phyloP scores from a whole-genome alignment of 2,113 vertebrate genomes.

The Erythrocercus mccallii region DNA sequence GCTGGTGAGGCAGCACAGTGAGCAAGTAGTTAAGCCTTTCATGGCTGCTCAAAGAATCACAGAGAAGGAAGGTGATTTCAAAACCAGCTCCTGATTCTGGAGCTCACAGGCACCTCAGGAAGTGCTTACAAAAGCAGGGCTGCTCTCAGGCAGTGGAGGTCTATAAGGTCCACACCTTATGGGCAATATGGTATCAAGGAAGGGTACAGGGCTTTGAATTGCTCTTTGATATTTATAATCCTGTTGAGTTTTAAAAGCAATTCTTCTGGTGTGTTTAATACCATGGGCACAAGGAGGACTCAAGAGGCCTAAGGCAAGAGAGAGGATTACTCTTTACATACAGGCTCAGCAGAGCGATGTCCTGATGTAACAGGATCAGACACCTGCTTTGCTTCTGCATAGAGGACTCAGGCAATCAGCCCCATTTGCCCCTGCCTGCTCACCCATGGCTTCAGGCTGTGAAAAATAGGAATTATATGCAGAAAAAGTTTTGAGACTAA shows the following conservation, averaged over 20 bases:
- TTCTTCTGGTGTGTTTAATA: neutral
- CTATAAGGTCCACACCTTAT: neutral
- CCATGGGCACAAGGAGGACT: neutral
- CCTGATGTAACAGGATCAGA: conserved; percentile 7
- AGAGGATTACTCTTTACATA: neutral
- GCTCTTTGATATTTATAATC: neutral
- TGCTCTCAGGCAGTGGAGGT: rapidly evolving
- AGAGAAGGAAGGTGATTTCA: neutral
- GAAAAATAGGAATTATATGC: neutral
- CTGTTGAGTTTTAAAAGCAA: neutral
- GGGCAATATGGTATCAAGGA: neutral
- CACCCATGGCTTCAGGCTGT: neutral
- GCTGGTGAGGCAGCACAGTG: neutral
- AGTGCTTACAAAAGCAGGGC: neutral
- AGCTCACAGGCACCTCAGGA: neutral
- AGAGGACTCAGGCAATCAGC: neutral
- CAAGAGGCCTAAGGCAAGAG: neutral
- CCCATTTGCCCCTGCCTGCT: neutral
- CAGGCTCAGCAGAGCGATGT: neutral
- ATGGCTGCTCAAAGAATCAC: neutral
- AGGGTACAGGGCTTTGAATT: neutral
- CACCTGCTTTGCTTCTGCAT: neutral
- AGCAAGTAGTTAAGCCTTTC: neutral
- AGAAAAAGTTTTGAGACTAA: neutral
- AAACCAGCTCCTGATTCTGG: neutral